Evolutionary conservation across 2,797 vertebrate species (phyloP).

Genomic region (Taeniopygia guttata): DNA sequence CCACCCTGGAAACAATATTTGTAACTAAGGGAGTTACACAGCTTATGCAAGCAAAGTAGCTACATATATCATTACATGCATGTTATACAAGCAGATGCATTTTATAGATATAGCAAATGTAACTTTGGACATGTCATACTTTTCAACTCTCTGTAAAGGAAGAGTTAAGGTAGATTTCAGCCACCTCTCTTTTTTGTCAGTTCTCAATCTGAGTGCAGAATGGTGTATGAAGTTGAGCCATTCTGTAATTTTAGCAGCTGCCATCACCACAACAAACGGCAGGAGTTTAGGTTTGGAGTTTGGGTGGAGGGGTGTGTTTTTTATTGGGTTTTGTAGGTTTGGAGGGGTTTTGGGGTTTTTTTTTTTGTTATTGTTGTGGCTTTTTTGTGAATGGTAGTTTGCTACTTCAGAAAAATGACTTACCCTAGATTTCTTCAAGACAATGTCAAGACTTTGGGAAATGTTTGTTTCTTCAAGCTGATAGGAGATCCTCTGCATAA

Average conservation of each 20-base stretch:
- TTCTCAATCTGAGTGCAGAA: neutral
- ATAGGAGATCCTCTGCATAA: neutral
- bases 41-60: neutral
- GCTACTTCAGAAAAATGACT: neutral
- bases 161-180: neutral
- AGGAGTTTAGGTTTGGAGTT: neutral
- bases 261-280: neutral
- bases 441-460: neutral
- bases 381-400: neutral
- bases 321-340: neutral
- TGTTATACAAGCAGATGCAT: neutral
- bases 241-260: neutral
- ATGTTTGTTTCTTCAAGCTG: neutral
- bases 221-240: neutral
- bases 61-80: neutral
- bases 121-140: neutral
- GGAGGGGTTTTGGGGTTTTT: neutral
- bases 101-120: neutral
- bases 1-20: neutral
- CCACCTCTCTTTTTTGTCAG: neutral
- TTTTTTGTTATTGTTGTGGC: neutral
- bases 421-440: neutral
- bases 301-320: accelerated
- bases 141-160: neutral
- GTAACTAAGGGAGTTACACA: neutral